Base-by-base conservation (phyloP, 2,113 vertebrate genomes). In the Todiramphus chloris region DNA sequence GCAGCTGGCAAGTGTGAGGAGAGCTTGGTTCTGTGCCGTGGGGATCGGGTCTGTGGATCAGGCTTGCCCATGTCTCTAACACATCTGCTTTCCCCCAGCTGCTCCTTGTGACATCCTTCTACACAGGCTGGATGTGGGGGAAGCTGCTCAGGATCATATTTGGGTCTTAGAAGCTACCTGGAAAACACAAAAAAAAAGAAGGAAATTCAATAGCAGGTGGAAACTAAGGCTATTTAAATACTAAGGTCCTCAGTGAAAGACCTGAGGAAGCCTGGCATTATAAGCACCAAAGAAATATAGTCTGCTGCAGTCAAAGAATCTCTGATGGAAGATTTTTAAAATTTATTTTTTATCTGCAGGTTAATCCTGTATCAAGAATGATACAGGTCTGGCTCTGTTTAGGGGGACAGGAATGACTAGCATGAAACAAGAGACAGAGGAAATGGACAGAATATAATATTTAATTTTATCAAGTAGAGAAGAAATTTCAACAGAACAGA, bases 41-140 rank as follows among this genome's bases (percentile, higher is more conserved):
- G 91, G 94, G 74, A 84, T 62, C 4, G n/a, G 95, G 82, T 58
- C 46, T 41, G 94, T 91, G 94, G 95, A 93, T 93, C 97, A 91
- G 62, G 62, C 41, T 90, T 19, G 59, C 20, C 44, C 7, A 4
- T 19, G 12, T 67, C 73, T 90, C 86, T 66, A 89, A 53, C 30
- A 37, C 72, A 70, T 67, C 89, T 62, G 48, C 75, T 85, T 15
- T 37, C 50, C 16, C 31, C 31, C 53, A 84, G 51, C 68, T 82
- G 55, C 50, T 89, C 84, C n/a, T 41, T 35, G 7, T 24, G n/a
- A 16, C 16, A 28, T 24, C 6, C 31, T 50, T 19, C 31, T 74
- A 8, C n/a, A 11, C 1, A 3, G 76, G 30, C 55, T 75, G 81
- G 28, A 58, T 67, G 33, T n/a, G 43, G 41, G 31, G 33, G 23